Evolutionary conservation across 2,797 vertebrate species (phyloP), one percentile per base, ranked within the genome.

Genomic region (Aphelocoma californica): DNA sequence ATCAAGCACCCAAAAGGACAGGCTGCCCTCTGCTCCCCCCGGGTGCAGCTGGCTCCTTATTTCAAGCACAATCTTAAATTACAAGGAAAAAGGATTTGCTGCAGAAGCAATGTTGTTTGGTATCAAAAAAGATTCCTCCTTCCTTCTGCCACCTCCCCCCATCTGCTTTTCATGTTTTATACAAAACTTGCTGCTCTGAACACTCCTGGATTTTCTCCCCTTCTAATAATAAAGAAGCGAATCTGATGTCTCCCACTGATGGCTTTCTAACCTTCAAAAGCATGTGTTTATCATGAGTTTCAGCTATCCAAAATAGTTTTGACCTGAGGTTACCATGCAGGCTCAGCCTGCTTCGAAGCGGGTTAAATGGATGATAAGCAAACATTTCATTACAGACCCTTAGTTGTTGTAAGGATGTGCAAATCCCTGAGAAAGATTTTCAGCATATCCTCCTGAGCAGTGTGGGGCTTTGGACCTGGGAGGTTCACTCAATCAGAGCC

Each of bases 251-350:
- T 96, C 95, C 95, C 86, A 80, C 78, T 83, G 94, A 96, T 97
- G 97, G 90, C 97, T 97, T 91, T 87, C 94, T 97, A 97, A 97
- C 97, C 97, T 97, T 95, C 94, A 91, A 97, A 97, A 96, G 94
- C 97, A 95, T 95, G 93, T 97, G 97, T 98, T 98, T 98, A 97
- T 98, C 98, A 81, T 94, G 94, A 97, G 95, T 97, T 97, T 96
- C 93, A 91, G 97, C 96, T 94, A 91, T 92, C 97, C 97, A 95
- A 96, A 97, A 98, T 98, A 97, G 97, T 98, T 98, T 98, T 98
- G 98, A 98, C 98, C 98, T 62, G 66, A 97, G 98, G 98, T 98
- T 97, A 98, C 92, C 79, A 82, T 58, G 95, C 96, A 97, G 94
- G 82, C 96, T 97, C 93, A 96, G 97, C 83, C 96, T 97, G 95